Base-by-base conservation (phyloP, 2,797 vertebrate genomes). In the Parauchenoglanis punctatus region DNA sequence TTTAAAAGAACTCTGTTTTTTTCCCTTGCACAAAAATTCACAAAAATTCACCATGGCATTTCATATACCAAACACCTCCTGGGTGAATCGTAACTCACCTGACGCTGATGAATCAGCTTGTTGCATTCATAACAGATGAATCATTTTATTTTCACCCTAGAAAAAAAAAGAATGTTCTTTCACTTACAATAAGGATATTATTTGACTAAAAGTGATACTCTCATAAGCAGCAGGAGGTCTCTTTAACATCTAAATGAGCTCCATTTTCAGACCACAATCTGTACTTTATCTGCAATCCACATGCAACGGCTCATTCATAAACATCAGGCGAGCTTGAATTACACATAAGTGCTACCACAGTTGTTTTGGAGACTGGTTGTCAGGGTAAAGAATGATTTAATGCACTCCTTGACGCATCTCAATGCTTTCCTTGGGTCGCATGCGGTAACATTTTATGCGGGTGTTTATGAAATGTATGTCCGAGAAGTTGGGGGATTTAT, bases 321-420 rank as follows among this genome's bases (percentile, higher is more conserved):
- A 52, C 81, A 28, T 67, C 40, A 65, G 25, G 1, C 5, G 31
- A 17, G 46, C 80, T 83, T 67, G 81, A 12, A 52, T 83, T 67
- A 52, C 59, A 49, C 3, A 46, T 52, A 5, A 4, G 44, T 82
- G 61, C 52, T 31, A 18, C 17, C 3, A 0, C n/a, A 17, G 44
- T 20, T 68, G 63, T 35, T 83, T 83, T 52, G 44, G 44, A 82
- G 81, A 82, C 40, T 31, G 35, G 59, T 7, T 44, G 61, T 83
- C 18, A 23, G 61, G 44, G 44, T 82, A 28, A 65, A 67, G 40
- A 82, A 82, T 10, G 7, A 28, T 65, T 82, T 46, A 65, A 44
- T 61, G 40, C 80, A 46, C 40, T 46, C 1, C 10, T n/a, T 63
- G 78, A 6, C 35, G 7, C 28, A 44, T 63, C 20, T 15, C 12